Percentiles rank a stretch among this genome's conserved stretches.
Conservation (phyloP, 2,113 vertebrate species). For the Fulica atra region DNA sequence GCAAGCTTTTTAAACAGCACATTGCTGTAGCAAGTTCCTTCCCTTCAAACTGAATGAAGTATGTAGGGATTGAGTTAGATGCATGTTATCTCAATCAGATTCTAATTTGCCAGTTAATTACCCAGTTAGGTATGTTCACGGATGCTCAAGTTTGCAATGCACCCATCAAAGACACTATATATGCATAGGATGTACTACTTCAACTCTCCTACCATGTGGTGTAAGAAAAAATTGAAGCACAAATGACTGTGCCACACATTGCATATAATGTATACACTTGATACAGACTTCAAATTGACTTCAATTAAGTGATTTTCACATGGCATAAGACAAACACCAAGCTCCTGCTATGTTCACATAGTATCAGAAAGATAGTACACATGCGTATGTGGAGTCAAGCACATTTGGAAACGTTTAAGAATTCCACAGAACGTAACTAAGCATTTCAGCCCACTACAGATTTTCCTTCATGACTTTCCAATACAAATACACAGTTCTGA, state of each 20-base stretch:
- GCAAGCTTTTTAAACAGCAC: neutral
- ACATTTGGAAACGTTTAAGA: neutral
- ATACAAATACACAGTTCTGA: neutral
- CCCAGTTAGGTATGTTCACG: neutral
- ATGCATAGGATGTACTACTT: neutral
- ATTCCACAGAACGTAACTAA: neutral
- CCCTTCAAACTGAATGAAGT: neutral
- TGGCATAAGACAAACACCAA: neutral
- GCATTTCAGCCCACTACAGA: neutral
- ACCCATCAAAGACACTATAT: neutral
- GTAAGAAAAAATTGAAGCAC: neutral
- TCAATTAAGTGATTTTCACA: conserved; percentile 9
- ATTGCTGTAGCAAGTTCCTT: neutral
- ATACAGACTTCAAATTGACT: neutral
- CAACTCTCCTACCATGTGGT: neutral
- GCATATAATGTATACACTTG: neutral
- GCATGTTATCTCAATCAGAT: neutral
- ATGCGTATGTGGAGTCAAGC: conserved; percentile 36
- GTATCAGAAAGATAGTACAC: neutral
- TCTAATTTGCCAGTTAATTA: neutral
- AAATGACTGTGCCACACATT: neutral
- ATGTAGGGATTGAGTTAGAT: neutral
- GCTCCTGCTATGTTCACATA: neutral
- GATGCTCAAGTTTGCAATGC: neutral
- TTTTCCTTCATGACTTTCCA: neutral